These are phyloP conservation scores for Anseranas semipalmata DNA, from an alignment of 2,113 vertebrate species.

Conservation along the genomic window DNA sequence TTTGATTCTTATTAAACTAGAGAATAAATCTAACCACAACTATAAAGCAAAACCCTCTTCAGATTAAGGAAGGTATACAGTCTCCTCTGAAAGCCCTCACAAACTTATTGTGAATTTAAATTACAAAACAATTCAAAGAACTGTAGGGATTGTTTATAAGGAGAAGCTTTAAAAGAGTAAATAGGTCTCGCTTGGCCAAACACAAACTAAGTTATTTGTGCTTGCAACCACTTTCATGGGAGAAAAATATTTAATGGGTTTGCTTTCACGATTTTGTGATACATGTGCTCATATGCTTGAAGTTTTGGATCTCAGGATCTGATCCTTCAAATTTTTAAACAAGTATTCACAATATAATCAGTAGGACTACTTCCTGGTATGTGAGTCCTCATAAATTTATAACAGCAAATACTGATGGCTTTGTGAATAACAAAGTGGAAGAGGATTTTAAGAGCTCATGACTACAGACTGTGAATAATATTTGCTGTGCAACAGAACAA, in stretches of 20 bases:
- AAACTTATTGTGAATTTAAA: conserved; percentile 9
- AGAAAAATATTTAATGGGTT: not conserved
- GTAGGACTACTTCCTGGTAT: not conserved
- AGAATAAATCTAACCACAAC: not conserved
- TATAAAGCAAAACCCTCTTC: not conserved
- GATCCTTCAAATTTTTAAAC: not conserved
- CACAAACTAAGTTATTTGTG: not conserved
- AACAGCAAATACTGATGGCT: not conserved
- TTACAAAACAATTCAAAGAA: not conserved
- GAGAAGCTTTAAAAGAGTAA: not conserved
- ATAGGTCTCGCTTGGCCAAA: not conserved
- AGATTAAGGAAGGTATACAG: not conserved
- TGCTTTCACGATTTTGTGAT: not conserved
- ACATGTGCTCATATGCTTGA: not conserved
- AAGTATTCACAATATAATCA: not conserved
- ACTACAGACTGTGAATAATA: not conserved
- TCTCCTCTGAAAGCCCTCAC: not conserved
- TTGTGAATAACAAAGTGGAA: not conserved
- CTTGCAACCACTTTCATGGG: not conserved
- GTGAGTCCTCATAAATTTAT: not conserved
- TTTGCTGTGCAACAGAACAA: not conserved
- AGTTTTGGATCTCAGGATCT: not conserved
- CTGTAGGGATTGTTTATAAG: not conserved
- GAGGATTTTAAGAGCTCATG: not conserved
- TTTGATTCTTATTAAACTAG: not conserved